A percentile compares a stretch with the other conserved stretches of the same genome.
Conservation (phyloP, 2,797 vertebrate species). For the Nasua narica region DNA sequence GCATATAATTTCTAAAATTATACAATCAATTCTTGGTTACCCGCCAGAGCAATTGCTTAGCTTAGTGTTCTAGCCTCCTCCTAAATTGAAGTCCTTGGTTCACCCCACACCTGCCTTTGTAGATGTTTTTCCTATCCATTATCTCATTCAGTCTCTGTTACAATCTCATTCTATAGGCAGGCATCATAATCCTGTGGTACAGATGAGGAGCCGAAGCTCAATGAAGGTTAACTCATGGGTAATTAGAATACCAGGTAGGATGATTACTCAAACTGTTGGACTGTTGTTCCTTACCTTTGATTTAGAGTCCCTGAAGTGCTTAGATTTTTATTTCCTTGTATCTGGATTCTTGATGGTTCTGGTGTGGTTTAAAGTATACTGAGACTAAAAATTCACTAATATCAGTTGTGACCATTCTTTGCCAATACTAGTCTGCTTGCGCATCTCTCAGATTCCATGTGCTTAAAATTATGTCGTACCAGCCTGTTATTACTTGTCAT, state of each 20-base stretch:
- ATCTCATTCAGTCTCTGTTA: background rate
- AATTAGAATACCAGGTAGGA: background rate
- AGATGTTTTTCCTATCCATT: background rate
- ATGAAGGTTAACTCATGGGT: background rate
- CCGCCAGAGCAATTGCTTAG: background rate
- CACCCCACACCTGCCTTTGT: background rate
- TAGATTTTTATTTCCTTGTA: background rate
- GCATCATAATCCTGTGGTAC: background rate
- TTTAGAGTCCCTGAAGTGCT: background rate
- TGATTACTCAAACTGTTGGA: background rate
- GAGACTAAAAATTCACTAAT: background rate
- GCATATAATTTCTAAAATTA: constrained; percentile 27
- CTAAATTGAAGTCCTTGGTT: background rate
- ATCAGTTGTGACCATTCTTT: background rate
- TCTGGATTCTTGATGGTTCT: background rate
- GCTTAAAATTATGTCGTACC: background rate
- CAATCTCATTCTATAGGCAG: background rate
- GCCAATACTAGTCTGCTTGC: background rate
- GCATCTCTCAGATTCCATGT: background rate
- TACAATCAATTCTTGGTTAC: background rate
- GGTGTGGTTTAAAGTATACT: background rate
- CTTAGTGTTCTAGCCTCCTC: background rate
- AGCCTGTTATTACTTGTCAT: background rate
- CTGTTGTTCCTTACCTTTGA: background rate
- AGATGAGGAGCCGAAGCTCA: background rate